Percentiles rank a stretch among this genome's conserved stretches.
These are phyloP conservation scores for Xiphophorus maculatus DNA, from an alignment of 2,113 vertebrate genomes.

Conservation along the genomic window DNA sequence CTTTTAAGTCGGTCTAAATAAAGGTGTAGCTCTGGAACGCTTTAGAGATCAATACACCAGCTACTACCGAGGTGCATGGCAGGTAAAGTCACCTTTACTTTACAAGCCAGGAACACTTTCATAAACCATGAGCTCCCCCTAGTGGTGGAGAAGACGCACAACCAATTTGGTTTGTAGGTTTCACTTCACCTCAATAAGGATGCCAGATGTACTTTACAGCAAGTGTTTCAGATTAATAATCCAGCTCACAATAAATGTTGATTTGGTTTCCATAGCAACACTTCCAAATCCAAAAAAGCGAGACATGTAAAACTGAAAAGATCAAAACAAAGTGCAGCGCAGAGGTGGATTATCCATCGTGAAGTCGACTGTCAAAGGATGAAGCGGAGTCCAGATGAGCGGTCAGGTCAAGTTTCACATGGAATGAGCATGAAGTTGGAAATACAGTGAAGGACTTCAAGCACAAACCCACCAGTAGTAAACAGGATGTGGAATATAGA, in stretches of 20 bases:
- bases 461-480: slow-evolving; percentile 40
- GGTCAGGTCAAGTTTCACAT: slow-evolving; percentile 46
- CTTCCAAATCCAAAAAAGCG: neutral
- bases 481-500: slow-evolving; percentile 61
- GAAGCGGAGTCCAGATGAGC: slow-evolving; percentile 26
- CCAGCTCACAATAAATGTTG: slow-evolving; percentile 4
- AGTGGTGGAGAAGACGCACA: slow-evolving; percentile 10
- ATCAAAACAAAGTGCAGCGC: slow-evolving; percentile 24
- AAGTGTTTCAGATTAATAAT: slow-evolving; percentile 24
- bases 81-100: slow-evolving; percentile 53
- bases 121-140: slow-evolving; percentile 67
- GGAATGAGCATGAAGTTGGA: slow-evolving; percentile 62
- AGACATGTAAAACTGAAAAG: slow-evolving; percentile 21
- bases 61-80: slow-evolving; percentile 64
- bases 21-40: slow-evolving; percentile 38
- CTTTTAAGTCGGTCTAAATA: slow-evolving; percentile 38
- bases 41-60: slow-evolving; percentile 66
- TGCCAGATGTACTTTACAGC: neutral
- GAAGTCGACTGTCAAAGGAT: neutral
- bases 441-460: slow-evolving; percentile 32
- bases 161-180: neutral
- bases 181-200: neutral
- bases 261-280: slow-evolving; percentile 36
- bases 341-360: slow-evolving; percentile 31
- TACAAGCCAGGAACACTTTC: neutral